phyloP scores from a whole-genome alignment of 2,113 vertebrate genomes.

The Ammodytes marinus region DNA sequence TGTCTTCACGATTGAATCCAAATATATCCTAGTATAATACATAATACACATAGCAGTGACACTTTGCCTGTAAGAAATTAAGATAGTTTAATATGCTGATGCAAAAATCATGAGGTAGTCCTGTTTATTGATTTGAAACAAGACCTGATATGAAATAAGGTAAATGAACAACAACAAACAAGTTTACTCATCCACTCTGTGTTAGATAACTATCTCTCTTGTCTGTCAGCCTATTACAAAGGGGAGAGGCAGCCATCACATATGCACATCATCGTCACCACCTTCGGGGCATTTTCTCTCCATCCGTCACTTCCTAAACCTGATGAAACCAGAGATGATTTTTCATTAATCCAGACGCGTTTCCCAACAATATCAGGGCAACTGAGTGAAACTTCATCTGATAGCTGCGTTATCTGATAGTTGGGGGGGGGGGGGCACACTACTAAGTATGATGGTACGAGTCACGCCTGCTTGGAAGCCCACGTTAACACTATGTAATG shows the following conservation, averaged over 20 bases:
- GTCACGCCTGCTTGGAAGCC: conserved; percentile 64
- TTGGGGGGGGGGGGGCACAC: conserved; percentile 5
- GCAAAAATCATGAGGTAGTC: neutral
- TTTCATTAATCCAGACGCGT: conserved; percentile 57
- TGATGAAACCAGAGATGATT: conserved; percentile 63
- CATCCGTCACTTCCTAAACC: conserved; percentile 60
- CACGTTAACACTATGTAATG: conserved; percentile 70
- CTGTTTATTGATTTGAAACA: neutral
- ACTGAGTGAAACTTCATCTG: conserved; percentile 71
- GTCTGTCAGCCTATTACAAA: neutral
- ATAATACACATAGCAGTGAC: no score
- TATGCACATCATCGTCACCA: conserved; percentile 45
- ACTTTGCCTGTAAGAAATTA: neutral
- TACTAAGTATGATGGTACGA: conserved; percentile 66
- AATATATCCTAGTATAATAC: neutral
- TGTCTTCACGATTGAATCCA: neutral
- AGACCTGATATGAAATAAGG: neutral
- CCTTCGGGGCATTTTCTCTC: conserved; percentile 47
- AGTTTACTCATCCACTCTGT: neutral
- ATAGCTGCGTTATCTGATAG: conserved; percentile 64
- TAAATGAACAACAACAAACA: neutral
- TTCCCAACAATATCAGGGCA: conserved; percentile 35
- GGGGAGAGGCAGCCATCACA: neutral
- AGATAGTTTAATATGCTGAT: no score
- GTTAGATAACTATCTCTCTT: neutral